phyloP scores from a whole-genome alignment of 2,797 vertebrate species.

The Benthosema pterotum region DNA sequence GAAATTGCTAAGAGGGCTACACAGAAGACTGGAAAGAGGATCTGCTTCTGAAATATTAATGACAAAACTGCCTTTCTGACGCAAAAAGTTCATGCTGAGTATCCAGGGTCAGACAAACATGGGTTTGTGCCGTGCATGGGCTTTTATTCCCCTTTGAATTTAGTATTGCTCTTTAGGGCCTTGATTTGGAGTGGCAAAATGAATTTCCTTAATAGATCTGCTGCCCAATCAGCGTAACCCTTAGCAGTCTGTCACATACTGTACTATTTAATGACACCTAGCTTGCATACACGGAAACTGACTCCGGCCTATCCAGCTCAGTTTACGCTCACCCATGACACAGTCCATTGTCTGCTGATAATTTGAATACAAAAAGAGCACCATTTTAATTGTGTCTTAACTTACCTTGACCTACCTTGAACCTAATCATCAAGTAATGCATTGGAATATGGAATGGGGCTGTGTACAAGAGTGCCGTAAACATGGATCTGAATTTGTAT shows the following conservation, averaged over 20 bases:
- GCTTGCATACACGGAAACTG: slow-evolving; percentile 31
- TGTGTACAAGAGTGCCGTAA: slow-evolving; percentile 42
- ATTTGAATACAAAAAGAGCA: slow-evolving; percentile 20
- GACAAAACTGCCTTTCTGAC: slow-evolving; percentile 51
- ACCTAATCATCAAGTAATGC: slow-evolving; percentile 18
- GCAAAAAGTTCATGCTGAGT: slow-evolving; percentile 46
- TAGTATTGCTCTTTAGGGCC: slow-evolving; percentile 12
- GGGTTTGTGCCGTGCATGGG: slow-evolving; percentile 8
- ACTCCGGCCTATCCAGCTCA: slow-evolving; percentile 40
- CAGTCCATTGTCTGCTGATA: slow-evolving; percentile 21
- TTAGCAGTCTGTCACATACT: slow-evolving; percentile 14
- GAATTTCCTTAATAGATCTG: slow-evolving; percentile 42
- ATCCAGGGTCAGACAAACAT: slow-evolving; percentile 4
- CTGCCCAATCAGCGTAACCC: not conserved
- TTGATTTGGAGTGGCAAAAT: slow-evolving; percentile 19
- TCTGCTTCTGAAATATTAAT: slow-evolving; percentile 75
- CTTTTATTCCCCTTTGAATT: slow-evolving; percentile 31
- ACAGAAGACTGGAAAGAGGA: slow-evolving; percentile 61
- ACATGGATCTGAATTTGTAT: slow-evolving; percentile 27
- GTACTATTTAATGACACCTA: slow-evolving; percentile 29
- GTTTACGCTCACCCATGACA: slow-evolving; percentile 38
- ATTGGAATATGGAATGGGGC: slow-evolving; percentile 33
- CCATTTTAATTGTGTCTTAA: not conserved
- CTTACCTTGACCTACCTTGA: slow-evolving; percentile 11
- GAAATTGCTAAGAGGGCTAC: slow-evolving; percentile 37